Percentiles rank a stretch among this genome's conserved stretches.
These are phyloP conservation scores for Parelbella ahira DNA, from an alignment of 2,888 invertebrate genomes.

Conservation along the genomic window DNA sequence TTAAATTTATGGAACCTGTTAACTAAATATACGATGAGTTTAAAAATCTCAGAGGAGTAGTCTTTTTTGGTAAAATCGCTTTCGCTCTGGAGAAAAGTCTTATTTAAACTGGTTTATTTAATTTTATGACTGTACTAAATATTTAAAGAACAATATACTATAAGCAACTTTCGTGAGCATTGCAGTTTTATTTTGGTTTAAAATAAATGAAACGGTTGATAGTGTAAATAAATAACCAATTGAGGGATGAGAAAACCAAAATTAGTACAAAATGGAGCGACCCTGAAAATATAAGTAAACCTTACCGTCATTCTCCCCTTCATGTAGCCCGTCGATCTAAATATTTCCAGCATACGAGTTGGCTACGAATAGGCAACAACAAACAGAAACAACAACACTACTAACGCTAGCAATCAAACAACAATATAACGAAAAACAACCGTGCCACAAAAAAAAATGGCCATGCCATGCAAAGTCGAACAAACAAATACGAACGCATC, in stretches of 20 bases:
- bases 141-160: too few relatives aligned
- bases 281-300: too few relatives aligned
- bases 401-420: constrained; percentile 55
- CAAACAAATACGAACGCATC: constrained; percentile 37
- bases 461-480: constrained; percentile 70
- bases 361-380: constrained; percentile 32
- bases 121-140: too few relatives aligned
- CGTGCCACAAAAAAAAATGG: constrained; percentile 53
- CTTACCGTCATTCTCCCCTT: constrained; percentile 1
- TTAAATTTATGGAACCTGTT: constrained; percentile 25
- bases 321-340: constrained; percentile 9
- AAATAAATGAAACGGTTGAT: too few relatives aligned
- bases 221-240: too few relatives aligned
- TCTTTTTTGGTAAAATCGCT: constrained; percentile 4
- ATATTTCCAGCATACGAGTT: too few relatives aligned
- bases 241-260: too few relatives aligned
- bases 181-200: too few relatives aligned
- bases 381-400: constrained; percentile 44
- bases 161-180: too few relatives aligned
- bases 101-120: background rate
- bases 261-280: too few relatives aligned
- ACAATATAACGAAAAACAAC: constrained; percentile 48
- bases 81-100: constrained; percentile 1
- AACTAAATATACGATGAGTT: constrained; percentile 11
- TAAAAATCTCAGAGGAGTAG: constrained; percentile 10